A percentile compares a stretch with the other conserved stretches of the same genome.
Conservation (phyloP, 2,113 vertebrate genomes). For the Neogale vison region DNA sequence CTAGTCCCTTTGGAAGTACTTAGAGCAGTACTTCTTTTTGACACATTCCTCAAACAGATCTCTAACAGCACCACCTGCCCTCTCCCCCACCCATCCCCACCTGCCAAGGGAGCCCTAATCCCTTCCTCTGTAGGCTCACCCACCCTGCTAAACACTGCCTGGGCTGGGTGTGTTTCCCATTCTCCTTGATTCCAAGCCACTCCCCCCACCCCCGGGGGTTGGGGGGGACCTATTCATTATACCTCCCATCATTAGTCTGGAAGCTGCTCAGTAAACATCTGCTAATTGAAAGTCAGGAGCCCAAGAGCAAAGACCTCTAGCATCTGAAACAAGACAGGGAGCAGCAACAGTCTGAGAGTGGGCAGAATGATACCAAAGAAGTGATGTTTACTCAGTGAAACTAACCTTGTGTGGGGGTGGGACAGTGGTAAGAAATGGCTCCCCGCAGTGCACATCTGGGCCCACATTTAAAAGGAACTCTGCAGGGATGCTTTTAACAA, state of each 20-base stretch:
- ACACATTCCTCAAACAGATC: neutral
- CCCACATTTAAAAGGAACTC: neutral
- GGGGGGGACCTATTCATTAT: neutral
- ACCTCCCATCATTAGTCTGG: neutral
- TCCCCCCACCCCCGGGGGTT: too few relatives aligned
- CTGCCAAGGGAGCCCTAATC: neutral
- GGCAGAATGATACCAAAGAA: neutral
- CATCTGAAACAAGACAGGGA: neutral
- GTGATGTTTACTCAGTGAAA: neutral
- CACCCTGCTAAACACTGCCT: neutral
- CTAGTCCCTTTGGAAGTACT: neutral
- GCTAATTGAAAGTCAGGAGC: neutral
- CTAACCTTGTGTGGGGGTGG: neutral
- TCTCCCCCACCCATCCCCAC: neutral
- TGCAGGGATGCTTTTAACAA: neutral
- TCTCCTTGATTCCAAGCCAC: neutral
- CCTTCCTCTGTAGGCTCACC: neutral
- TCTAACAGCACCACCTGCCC: neutral
- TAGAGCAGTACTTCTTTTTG: neutral
- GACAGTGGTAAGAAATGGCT: neutral
- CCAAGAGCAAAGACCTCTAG: neutral
- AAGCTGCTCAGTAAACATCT: neutral
- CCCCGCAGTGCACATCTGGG: neutral
- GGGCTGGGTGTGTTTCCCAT: neutral
- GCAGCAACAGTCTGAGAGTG: neutral